phyloP scores from a whole-genome alignment of 2,797 vertebrate genomes.

The Knipowitschia caucasica region DNA sequence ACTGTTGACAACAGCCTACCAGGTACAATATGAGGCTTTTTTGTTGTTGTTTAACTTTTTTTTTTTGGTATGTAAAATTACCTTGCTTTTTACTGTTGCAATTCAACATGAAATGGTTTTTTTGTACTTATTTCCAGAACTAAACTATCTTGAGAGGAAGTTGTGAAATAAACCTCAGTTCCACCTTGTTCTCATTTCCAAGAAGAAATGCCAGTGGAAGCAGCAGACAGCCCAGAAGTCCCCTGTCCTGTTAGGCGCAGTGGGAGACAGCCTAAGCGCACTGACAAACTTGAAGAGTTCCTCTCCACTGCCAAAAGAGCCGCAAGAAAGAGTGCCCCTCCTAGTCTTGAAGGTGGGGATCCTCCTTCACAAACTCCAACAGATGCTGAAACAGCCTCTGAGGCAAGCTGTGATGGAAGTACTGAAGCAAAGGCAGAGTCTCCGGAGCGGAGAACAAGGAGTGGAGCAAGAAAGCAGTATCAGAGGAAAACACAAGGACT shows the following conservation, averaged over 20 bases:
- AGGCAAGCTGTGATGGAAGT: conserved; percentile 90
- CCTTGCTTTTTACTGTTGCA: not conserved
- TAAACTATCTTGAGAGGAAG: conserved; percentile 71
- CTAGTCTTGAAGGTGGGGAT: conserved; percentile 84
- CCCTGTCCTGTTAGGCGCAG: conserved; percentile 87
- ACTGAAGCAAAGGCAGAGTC: conserved; percentile 74
- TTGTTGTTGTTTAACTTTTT: too few relatives aligned
- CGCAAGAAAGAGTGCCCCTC: conserved; percentile 73
- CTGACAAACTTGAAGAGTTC: conserved; percentile 93
- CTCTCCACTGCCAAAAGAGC: conserved; percentile 87
- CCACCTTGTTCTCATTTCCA: conserved; percentile 87
- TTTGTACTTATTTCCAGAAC: not conserved
- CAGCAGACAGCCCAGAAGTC: conserved; percentile 74
- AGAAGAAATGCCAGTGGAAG: conserved; percentile 84
- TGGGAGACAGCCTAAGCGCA: conserved; percentile 91
- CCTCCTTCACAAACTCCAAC: conserved; percentile 86
- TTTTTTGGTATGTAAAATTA: too few relatives aligned
- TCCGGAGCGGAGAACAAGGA: conserved; percentile 67
- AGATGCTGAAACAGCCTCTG: conserved; percentile 89
- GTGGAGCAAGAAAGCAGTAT: conserved; percentile 37
- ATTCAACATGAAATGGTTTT: not conserved
- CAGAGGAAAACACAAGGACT: conserved; percentile 31
- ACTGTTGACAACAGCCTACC: too few relatives aligned
- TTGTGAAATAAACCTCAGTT: conserved; percentile 90
- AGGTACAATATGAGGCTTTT: too few relatives aligned